Base-by-base conservation (phyloP, 2,797 vertebrate genomes). In the Emydoidea blandingii region DNA sequence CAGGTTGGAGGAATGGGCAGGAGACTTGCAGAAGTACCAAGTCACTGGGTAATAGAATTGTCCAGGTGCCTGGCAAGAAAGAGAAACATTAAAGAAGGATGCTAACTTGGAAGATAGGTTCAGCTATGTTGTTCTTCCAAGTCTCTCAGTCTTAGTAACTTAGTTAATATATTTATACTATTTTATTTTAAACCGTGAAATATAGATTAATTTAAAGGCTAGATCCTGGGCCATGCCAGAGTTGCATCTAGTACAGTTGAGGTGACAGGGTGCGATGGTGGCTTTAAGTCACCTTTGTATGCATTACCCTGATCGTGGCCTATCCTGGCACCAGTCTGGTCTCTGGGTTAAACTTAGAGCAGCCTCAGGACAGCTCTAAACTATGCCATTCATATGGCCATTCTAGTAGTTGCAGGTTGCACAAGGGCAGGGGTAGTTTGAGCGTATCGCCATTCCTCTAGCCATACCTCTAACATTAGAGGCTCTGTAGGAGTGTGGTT, bases 401-500 rank as follows among this genome's bases (percentile, higher is more conserved):
- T 47, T 76, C 23, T 76, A 29, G 12, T 29, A 76, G 74, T 78
- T 78, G 44, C 44, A 31, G 27, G 47, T 49, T 78, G n/a, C 21
- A 29, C 15, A 49, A 78, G 44, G 25, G 44, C 27, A 49, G 74
- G 12, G 27, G 4, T 78, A 78, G 15, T 27, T 29, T 49, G 44
- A 27, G 25, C 74, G 31, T 49, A 78, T 49, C 25, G 49, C 44
- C 15, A 29, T 41, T 72, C 68, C 68, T 11, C 10, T 72, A 41
- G n/a, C 37, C 19, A 72, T 41, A 50, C 0, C n/a, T 6, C 7
- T 2, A 1, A 6, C 8, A 1, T 19, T 3, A 18, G 47, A 31
- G 29, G 4, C 41, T 15, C 5, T 0, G 0, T 16, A 57, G 25
- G 1, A 2, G 21, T 47, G 25, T n/a, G 11, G n/a, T 78, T 0